Conservation (phyloP, 2,113 vertebrate species). For the Vidua macroura region DNA sequence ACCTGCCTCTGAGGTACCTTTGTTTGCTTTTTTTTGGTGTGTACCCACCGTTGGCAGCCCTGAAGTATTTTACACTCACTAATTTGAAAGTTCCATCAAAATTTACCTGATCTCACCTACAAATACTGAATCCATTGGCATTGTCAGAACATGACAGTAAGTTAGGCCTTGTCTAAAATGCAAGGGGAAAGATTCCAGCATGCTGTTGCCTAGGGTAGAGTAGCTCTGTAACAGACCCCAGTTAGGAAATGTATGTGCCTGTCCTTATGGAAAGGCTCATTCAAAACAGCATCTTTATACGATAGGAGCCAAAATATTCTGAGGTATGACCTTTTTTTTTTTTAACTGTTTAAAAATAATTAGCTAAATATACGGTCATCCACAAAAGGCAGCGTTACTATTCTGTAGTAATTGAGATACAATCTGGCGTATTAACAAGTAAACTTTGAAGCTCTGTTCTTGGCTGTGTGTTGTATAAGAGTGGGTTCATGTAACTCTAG, state of each 20-base stretch:
- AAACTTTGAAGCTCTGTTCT: background rate
- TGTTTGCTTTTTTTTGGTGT: background rate
- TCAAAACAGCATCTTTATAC: background rate
- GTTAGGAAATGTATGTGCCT: background rate
- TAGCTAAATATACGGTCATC: background rate
- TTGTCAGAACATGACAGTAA: background rate
- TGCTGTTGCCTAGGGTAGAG: background rate
- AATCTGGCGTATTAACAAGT: background rate
- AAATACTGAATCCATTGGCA: background rate
- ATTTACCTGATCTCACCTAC: background rate
- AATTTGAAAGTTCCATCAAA: background rate
- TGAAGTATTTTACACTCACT: background rate
- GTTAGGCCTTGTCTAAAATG: background rate
- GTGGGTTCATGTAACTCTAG: background rate
- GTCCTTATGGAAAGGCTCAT: background rate
- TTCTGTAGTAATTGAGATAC: background rate
- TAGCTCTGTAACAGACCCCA: background rate
- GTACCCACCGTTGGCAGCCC: background rate
- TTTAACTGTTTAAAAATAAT: background rate
- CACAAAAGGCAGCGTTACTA: background rate
- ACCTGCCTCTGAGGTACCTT: accelerated
- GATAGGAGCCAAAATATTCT: background rate
- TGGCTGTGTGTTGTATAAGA: background rate
- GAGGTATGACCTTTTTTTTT: background rate
- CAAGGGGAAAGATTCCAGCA: background rate